Evolutionary conservation across 2,797 vertebrate genomes (phyloP), one percentile per base, ranked within the genome.

Genomic region (Poeciliopsis presidionis): DNA sequence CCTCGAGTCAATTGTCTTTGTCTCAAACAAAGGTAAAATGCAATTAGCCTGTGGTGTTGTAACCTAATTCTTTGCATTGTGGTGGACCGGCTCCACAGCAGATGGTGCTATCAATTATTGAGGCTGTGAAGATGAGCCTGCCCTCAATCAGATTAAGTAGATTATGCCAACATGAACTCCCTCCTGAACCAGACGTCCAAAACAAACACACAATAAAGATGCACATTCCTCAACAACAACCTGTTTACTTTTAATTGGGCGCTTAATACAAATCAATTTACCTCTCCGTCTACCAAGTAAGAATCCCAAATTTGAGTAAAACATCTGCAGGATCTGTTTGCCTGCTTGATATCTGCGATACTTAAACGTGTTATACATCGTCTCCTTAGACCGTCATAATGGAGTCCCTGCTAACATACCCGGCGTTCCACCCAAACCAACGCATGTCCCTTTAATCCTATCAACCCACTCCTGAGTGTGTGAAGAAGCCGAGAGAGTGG

Each of bases 41-140:
- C 84, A 87, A 87, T 86, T 87, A 85, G 73, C 84, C 67, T 30
- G 75, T 25, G 73, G 75, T 49, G 59, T 83, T 84, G 51, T 80
- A 89, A 88, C 89, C 89, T 78, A 80, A 84, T 88, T 91, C 86
- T 85, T 80, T 72, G 71, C 81, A 82, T 81, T 77, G 78, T 86
- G 81, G 80, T 36, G 25, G 82, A 87, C 84, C 87, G 85, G 85
- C 90, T 80, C 84, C 81, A 75, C 61, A 76, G 88, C 93, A 94
- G 93, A 94, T 94, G 93, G 92, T 86, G 83, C 69, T 84, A 94
- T 94, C 91, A 93, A 94, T 94, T 90, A 94, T 94, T 93, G 91
- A 94, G 88, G 75, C 86, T 51, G 76, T 22, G 83, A 91, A 87
- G 86, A 93, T 39, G 65, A 80, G 39, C 46, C 79, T 88, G 88